These are phyloP conservation scores for Cydia pomonella DNA, from an alignment of 1,140 invertebrate species.

Conservation along the genomic window DNA sequence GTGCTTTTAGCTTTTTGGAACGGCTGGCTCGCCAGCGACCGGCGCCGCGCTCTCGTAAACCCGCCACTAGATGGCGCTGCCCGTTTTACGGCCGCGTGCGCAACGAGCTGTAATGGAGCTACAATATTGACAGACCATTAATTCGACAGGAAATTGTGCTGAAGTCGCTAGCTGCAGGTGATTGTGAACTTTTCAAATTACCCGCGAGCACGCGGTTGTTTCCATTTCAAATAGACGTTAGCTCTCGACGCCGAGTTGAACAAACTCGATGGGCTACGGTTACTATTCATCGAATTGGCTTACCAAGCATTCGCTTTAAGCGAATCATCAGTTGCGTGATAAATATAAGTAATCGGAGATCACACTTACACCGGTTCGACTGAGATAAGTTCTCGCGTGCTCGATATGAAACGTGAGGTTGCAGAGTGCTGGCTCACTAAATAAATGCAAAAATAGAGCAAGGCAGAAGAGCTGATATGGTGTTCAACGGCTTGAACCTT, in stretches of 20 bases:
- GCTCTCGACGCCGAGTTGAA: conserved; percentile 48
- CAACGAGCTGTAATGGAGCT: conserved; percentile 76
- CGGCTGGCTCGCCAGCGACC: conserved; percentile 23
- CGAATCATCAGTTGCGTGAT: not conserved
- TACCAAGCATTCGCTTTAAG: not conserved
- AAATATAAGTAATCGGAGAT: not conserved
- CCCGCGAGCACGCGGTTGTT: conserved; percentile 69
- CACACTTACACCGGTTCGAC: not conserved
- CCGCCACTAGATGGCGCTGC: conserved; percentile 66
- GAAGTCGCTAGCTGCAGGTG: conserved; percentile 72
- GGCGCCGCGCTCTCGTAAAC: conserved; percentile 65
- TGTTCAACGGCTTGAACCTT: too few species aligned
- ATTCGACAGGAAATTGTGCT: conserved; percentile 79
- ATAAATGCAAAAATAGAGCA: not conserved
- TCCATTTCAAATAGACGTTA: conserved; percentile 62
- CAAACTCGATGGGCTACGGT: conserved; percentile 45
- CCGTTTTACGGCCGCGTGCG: conserved; percentile 72
- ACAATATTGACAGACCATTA: conserved; percentile 80
- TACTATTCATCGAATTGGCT: not conserved
- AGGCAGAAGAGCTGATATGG: not conserved
- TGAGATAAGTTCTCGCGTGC: not conserved
- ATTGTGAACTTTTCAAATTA: conserved; percentile 80
- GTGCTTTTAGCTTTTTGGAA: not conserved
- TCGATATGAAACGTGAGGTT: not conserved
- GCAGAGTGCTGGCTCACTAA: not conserved